Evolutionary conservation across 2,888 invertebrate genomes (phyloP), one percentile per base, ranked within the genome.

Genomic region (Brachypterus glaber): DNA sequence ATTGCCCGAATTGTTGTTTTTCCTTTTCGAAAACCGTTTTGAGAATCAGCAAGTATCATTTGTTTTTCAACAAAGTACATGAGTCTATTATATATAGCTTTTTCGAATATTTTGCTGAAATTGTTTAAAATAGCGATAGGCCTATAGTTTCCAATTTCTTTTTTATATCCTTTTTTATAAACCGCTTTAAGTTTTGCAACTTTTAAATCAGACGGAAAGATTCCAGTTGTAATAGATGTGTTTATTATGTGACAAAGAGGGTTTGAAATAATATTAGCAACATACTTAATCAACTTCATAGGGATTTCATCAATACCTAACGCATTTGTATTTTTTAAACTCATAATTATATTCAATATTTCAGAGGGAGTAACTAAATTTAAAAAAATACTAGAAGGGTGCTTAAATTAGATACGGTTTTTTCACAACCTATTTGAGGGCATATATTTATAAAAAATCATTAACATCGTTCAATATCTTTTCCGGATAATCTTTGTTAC

Each of bases 221-320:
- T 32, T 17, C 40, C 36, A 17, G 26, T 32, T 30, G 9, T 9
- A n/a, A 40, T 18, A 7, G 24, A 17, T 26, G 17, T n/a, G 14
- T 40, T 40, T 16, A 37, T 30, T 9, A 31, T 25, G 24, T 40
- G 30, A 13, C 32, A 9, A 24, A 37, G 13, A 21, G 40, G 40
- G 14, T 8, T 11, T n/a, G 16, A 12, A 27, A 40, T 18, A 14
- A 12, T 15, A 13, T 21, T 9, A 3, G 41, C 41, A 29, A 15
- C 21, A 18, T 14, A 3, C 17, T 38, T 41, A 16, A 41, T 21
- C 8, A 38, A 14, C 12, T 32, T 33, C 13, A 32, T 26, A n/a
- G 40, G 40, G 2, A 40, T 27, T 31, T 40, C 40, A 37, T 40
- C 37, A 13, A 33, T 21, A 25, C 33, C 40, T 7, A 37, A 33